phyloP scores from a whole-genome alignment of 64 coral and sea anemone species.

The Acropora yongei region DNA sequence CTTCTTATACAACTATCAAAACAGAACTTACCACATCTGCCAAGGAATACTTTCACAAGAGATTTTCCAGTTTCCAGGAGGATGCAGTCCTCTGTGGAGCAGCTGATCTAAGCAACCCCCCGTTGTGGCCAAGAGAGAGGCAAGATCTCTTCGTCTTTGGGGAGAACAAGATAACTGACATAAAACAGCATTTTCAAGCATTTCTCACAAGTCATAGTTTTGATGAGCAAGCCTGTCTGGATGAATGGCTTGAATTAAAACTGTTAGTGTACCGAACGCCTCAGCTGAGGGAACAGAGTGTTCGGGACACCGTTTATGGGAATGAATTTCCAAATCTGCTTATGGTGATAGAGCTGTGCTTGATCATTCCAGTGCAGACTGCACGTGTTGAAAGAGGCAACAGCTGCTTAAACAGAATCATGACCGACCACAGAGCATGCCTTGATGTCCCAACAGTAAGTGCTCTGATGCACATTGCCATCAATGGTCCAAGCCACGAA shows the following conservation, averaged over 20 bases:
- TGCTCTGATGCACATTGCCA: conserved; percentile 20
- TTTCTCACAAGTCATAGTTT: background rate
- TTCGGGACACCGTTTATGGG: conserved; percentile 3
- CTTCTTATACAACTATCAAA: too few species aligned
- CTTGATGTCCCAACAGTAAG: conserved; percentile 44
- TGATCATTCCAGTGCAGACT: conserved; percentile 37
- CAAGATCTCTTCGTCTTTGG: too few species aligned
- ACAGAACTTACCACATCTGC: too few species aligned
- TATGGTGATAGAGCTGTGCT: conserved; percentile 26
- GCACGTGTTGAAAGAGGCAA: conserved; percentile 37
- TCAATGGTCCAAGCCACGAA: conserved; percentile 41
- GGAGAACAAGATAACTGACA: too few species aligned
- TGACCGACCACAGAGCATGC: conserved; percentile 32
- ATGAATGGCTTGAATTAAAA: too few species aligned
- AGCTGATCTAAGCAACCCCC: too few species aligned
- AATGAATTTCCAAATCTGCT: conserved; percentile 34
- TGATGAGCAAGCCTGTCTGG: too few species aligned
- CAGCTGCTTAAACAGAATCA: conserved; percentile 45
- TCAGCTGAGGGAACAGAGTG: conserved; percentile 7
- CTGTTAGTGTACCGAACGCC: background rate
- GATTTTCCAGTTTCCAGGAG: too few species aligned
- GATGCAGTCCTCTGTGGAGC: too few species aligned
- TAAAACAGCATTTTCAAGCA: background rate
- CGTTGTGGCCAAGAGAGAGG: too few species aligned
- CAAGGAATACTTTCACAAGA: too few species aligned